Evolutionary conservation across 2,113 vertebrate species (phyloP).

Genomic region (Ceuthmochares aereus): DNA sequence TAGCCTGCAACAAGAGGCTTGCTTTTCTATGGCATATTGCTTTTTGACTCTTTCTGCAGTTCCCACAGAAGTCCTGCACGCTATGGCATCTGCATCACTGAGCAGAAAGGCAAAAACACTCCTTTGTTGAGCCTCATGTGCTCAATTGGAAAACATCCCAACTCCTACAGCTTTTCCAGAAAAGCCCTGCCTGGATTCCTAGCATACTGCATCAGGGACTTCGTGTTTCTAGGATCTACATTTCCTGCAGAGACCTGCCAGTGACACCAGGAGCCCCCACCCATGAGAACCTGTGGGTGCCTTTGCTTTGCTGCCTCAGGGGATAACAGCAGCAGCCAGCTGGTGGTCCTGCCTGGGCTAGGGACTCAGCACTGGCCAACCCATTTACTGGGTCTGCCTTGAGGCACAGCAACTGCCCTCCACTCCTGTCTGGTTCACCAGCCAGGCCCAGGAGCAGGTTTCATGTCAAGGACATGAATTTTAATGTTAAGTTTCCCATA

Average conservation of each 20-base stretch:
- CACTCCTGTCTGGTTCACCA: not conserved
- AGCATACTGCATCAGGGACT: slow-evolving; percentile 24
- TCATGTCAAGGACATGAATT: not conserved
- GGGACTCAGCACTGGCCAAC: not conserved
- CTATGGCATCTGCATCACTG: slow-evolving; percentile 24
- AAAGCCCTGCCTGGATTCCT: slow-evolving; percentile 70
- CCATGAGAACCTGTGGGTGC: not conserved
- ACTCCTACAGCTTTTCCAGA: slow-evolving; percentile 72
- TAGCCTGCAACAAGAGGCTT: not conserved
- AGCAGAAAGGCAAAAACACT: slow-evolving; percentile 54
- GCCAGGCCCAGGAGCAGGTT: not conserved
- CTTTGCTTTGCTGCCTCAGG: not conserved
- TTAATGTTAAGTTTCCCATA: not conserved
- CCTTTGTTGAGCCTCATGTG: slow-evolving; percentile 68
- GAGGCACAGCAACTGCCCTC: not conserved
- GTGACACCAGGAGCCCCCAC: not conserved
- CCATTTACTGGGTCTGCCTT: not conserved
- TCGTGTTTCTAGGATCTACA: slow-evolving; percentile 6
- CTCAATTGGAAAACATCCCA: slow-evolving; percentile 59
- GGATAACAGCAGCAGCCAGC: not conserved
- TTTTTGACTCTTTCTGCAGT: not conserved
- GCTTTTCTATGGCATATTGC: not conserved
- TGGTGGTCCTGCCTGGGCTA: not conserved
- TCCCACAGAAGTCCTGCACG: not conserved
- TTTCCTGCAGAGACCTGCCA: not conserved